phyloP scores from a whole-genome alignment of 2,888 invertebrate species.

The Epirrhoe alternata region DNA sequence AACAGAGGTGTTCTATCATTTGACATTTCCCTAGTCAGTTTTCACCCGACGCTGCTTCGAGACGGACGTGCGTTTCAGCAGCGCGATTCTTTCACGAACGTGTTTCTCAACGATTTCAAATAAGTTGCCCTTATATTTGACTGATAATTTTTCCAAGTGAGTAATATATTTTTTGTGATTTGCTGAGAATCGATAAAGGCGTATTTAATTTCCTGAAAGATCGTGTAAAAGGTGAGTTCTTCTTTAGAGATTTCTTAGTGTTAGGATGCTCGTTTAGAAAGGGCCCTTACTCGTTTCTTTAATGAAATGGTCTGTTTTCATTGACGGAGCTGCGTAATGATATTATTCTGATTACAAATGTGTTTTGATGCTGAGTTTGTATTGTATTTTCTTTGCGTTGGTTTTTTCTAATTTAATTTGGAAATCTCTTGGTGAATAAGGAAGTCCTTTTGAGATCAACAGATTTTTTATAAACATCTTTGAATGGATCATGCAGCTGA shows the following conservation, averaged over 20 bases:
- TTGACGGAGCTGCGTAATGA: constrained; percentile 39
- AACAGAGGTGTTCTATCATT: constrained; percentile 68
- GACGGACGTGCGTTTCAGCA: constrained; percentile 48
- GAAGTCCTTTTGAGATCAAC: not conserved
- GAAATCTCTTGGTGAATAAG: not conserved
- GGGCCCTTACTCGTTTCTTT: constrained; percentile 46
- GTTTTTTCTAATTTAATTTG: constrained; percentile 7
- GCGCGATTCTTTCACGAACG: not conserved
- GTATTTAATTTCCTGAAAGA: constrained; percentile 24
- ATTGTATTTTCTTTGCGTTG: constrained; percentile 7
- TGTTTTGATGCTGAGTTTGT: constrained; percentile 31
- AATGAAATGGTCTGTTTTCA: constrained; percentile 55
- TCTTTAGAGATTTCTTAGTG: constrained; percentile 42
- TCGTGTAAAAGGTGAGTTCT: constrained; percentile 42
- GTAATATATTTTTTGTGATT: constrained; percentile 12
- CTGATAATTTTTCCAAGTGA: constrained; percentile 1
- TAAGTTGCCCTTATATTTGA: constrained; percentile 10
- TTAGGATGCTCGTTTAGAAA: constrained; percentile 42
- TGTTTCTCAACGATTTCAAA: constrained; percentile 12
- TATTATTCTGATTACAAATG: constrained; percentile 48
- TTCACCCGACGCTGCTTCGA: constrained; percentile 47
- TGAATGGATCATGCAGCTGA: not conserved
- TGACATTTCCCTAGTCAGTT: constrained; percentile 59
- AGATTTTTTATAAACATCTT: not conserved
- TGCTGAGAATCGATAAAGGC: constrained; percentile 1